These are phyloP conservation scores for Macrosiphum euphorbiae DNA, from an alignment of 2,888 invertebrate genomes.

Conservation along the genomic window DNA sequence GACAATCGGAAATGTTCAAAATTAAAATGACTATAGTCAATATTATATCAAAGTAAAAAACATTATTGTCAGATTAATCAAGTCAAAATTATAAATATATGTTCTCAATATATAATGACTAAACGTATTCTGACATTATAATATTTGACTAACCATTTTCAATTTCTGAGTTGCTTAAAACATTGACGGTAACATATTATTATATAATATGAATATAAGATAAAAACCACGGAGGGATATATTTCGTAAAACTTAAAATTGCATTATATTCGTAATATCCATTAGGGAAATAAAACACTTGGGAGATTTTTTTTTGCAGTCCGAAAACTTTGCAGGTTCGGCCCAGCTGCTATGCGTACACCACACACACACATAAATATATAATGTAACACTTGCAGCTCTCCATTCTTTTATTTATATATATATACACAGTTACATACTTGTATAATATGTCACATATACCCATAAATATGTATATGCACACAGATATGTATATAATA, in stretches of 20 bases:
- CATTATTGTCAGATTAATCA: not conserved
- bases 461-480: not conserved
- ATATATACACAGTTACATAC: not conserved
- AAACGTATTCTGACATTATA: not conserved
- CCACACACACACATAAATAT: not conserved
- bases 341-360: not conserved
- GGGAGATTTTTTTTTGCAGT: not conserved
- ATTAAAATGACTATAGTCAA: not conserved
- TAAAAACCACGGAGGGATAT: not conserved
- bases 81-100: not conserved
- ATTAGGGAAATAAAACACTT: not conserved
- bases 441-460: not conserved
- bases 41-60: not conserved
- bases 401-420: not conserved
- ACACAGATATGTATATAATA: not conserved
- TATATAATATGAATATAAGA: not conserved
- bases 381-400: conserved; percentile 12
- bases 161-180: not conserved
- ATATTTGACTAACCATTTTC: not conserved
- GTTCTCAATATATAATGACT: not conserved
- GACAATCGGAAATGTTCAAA: not conserved
- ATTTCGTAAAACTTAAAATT: not conserved
- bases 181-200: not conserved
- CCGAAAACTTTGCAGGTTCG: conserved; percentile 8
- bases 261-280: not conserved